Base-by-base conservation (phyloP, 2,888 invertebrate species). In the Habroteleia sp. region DNA sequence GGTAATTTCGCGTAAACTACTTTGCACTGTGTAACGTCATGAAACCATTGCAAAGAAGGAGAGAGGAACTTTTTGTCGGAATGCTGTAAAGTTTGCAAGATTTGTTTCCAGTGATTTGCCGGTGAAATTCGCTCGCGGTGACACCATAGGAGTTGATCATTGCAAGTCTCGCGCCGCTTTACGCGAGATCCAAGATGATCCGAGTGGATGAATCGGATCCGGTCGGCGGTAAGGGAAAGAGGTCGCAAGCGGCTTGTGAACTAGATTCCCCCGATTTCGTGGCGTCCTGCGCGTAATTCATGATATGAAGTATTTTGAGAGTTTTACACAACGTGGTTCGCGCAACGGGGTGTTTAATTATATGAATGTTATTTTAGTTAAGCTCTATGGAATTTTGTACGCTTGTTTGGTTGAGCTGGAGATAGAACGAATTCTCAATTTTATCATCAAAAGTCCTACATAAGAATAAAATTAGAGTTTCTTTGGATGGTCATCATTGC, bases 171-270 rank as follows among this genome's bases (percentile, higher is more conserved):
- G 58, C 58, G 58, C 23, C 17, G 17, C 6, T 35, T 31, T 33
- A 17, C 62, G 44, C 16, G 31, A 25, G 52, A 23, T 31, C 33
- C 63, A 74, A 90, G 82, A 96, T 96, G 96, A 96, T 96, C 89
- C 94, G 94, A 89, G 96, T 96, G 72, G 96, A 96, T 89, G 96
- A 96, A 89, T 93, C 93, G 81, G 96, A 96, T 89, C 96, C 96
- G 78, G 93, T 96, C 83, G 96, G 95, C 90, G 96, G 96, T 96
- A 91, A 94, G 93, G 63, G 41, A 68, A 73, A 58, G 60, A 71
- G 65, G 69, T 52, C 65, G 63, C 44, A 29, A 37, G 13, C 29
- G 6, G 62, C 71, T 33, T 56, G 41, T 65, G 69, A 52, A 69
- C 74, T 68, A 65, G 68, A 62, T 73, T 68, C 23, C 27, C 31